Percentiles rank a stretch among this genome's conserved stretches.
Conservation (phyloP, 2,888 invertebrate species). For the Coenonympha arcania region DNA sequence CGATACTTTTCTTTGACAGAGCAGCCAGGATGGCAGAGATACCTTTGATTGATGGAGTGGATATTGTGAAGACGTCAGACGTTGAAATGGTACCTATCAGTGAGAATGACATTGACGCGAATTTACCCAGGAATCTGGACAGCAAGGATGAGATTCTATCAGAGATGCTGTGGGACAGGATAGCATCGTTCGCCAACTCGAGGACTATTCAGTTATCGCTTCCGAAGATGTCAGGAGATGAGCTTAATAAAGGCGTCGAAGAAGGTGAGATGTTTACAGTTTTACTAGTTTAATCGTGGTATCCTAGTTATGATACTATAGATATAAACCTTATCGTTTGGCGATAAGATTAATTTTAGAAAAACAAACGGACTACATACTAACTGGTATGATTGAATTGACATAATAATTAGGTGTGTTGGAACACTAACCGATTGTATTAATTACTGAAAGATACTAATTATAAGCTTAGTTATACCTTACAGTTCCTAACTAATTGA, state of each 20-base stretch:
- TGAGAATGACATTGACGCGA: slow-evolving; percentile 81
- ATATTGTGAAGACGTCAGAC: slow-evolving; percentile 74
- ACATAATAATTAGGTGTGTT: too few relatives aligned
- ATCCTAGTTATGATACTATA: too few relatives aligned
- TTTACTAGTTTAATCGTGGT: not conserved
- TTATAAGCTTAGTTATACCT: too few relatives aligned
- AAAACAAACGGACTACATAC: too few relatives aligned
- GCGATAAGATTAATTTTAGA: too few relatives aligned
- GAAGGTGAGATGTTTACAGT: slow-evolving; percentile 77
- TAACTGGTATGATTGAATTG: too few relatives aligned
- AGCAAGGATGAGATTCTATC: slow-evolving; percentile 80
- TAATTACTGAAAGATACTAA: too few relatives aligned
- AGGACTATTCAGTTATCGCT: slow-evolving; percentile 84
- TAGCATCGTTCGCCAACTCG: slow-evolving; percentile 81
- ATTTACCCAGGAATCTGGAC: slow-evolving; percentile 77
- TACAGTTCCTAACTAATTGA: too few relatives aligned
- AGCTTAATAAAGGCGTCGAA: slow-evolving; percentile 80
- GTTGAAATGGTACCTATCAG: slow-evolving; percentile 64
- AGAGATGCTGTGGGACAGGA: slow-evolving; percentile 79
- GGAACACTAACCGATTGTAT: too few relatives aligned
- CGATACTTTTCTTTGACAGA: slow-evolving; percentile 84
- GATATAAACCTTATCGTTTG: too few relatives aligned
- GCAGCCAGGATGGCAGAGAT: slow-evolving; percentile 80
- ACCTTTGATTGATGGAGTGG: slow-evolving; percentile 76
- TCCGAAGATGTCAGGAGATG: slow-evolving; percentile 80